These are phyloP conservation scores for Parazoanthus darwini DNA, from an alignment of 92 coral and sea anemone species.

Conservation along the genomic window DNA sequence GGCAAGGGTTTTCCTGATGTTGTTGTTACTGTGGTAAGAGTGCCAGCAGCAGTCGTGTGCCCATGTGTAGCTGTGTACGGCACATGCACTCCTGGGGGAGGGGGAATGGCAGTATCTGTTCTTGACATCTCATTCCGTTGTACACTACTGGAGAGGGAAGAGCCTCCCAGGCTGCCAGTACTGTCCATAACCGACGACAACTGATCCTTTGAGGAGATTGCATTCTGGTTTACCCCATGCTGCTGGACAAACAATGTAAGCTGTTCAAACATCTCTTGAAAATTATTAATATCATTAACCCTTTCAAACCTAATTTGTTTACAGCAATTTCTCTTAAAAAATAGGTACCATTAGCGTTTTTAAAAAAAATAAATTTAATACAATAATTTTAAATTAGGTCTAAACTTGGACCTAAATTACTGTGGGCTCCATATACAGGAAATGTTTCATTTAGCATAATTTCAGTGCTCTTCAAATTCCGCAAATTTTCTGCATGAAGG, in stretches of 20 bases:
- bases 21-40: conserved; percentile 70
- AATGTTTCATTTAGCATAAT: too few species aligned
- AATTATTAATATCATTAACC: background rate
- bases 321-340: too few species aligned
- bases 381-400: too few species aligned
- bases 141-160: conserved; percentile 49
- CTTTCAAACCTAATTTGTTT: too few species aligned
- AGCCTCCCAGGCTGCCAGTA: conserved; percentile 57
- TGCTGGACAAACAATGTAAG: conserved; percentile 24
- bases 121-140: conserved; percentile 66
- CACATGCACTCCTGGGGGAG: conserved; percentile 87
- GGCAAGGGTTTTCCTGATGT: conserved; percentile 78
- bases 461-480: too few species aligned
- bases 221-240: conserved; percentile 62
- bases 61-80: conserved; percentile 62
- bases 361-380: too few species aligned
- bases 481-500: too few species aligned
- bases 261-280: background rate
- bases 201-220: conserved; percentile 68
- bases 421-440: too few species aligned
- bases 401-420: too few species aligned
- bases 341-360: too few species aligned
- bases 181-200: conserved; percentile 53
- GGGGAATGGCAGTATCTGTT: conserved; percentile 65
- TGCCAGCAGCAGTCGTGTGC: conserved; percentile 58